phyloP scores from a whole-genome alignment of 2,113 vertebrate genomes.

The Probosciger aterrimus region DNA sequence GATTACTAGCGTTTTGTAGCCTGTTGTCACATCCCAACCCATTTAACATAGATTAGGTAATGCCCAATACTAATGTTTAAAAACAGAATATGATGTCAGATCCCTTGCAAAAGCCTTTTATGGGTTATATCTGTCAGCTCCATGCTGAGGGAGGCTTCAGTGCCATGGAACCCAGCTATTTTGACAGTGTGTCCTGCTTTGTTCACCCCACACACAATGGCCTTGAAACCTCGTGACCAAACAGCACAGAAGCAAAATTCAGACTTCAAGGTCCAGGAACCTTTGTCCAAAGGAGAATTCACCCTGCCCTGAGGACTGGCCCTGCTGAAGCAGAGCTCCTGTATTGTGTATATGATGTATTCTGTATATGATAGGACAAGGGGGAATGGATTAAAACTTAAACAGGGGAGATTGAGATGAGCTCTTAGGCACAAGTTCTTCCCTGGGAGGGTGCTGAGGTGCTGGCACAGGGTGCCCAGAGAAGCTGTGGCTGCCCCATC shows the following conservation, averaged over 20 bases:
- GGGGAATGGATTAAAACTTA: not conserved
- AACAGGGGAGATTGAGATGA: not conserved
- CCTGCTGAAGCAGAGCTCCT: not conserved
- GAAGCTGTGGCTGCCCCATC: not conserved
- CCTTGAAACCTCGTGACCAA: not conserved
- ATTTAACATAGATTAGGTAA: conserved; percentile 46
- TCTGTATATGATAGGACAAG: not conserved
- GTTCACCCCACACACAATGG: not conserved
- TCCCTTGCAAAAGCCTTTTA: not conserved
- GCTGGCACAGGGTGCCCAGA: not conserved
- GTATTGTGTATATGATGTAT: not conserved
- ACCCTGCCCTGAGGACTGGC: not conserved
- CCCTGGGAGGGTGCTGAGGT: not conserved
- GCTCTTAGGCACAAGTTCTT: not conserved
- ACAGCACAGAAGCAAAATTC: not conserved
- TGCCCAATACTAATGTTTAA: conserved; percentile 8
- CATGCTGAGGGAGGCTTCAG: not conserved
- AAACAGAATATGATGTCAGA: conserved; percentile 40
- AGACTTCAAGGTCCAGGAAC: not conserved
- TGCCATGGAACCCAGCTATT: not conserved
- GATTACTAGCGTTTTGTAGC: not conserved
- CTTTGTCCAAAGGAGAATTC: not conserved
- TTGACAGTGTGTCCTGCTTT: not conserved
- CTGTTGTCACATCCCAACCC: conserved; percentile 32
- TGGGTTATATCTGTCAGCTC: conserved; percentile 8